Evolutionary conservation across 2,113 vertebrate genomes (phyloP).

Genomic region (Paradoxurus hermaphroditus): DNA sequence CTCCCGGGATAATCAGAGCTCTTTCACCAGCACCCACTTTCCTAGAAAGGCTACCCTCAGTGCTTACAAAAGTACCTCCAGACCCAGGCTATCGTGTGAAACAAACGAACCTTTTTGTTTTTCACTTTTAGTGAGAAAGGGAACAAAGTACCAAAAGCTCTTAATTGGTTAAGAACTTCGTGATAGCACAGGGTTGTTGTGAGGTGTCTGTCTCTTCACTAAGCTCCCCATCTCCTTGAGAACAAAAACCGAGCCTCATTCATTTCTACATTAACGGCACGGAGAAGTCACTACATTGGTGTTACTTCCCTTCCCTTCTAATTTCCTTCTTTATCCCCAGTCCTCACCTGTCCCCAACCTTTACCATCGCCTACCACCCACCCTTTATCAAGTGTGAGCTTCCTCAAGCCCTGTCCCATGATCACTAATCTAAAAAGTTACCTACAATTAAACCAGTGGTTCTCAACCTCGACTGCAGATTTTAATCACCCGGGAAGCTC

Average conservation of each 20-base stretch:
- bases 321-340: not conserved
- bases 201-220: not conserved
- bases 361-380: not conserved
- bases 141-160: not conserved
- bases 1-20: not conserved
- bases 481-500: constrained; percentile 54
- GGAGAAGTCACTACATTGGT: not conserved
- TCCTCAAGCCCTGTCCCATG: not conserved
- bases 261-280: not conserved
- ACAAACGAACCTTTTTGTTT: not conserved
- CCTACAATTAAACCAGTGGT: constrained; percentile 49
- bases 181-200: not conserved
- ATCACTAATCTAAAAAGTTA: constrained; percentile 26
- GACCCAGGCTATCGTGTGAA: not conserved
- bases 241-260: not conserved
- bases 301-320: not conserved
- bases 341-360: not conserved
- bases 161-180: not conserved
- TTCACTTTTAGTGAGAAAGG: not conserved
- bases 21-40: not conserved
- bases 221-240: not conserved
- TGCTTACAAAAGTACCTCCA: not conserved
- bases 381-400: not conserved
- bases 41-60: not conserved
- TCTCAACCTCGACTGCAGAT: constrained; percentile 38